These are phyloP conservation scores for Mythimna ferrago DNA, from an alignment of 2,888 invertebrate species.

Conservation along the genomic window DNA sequence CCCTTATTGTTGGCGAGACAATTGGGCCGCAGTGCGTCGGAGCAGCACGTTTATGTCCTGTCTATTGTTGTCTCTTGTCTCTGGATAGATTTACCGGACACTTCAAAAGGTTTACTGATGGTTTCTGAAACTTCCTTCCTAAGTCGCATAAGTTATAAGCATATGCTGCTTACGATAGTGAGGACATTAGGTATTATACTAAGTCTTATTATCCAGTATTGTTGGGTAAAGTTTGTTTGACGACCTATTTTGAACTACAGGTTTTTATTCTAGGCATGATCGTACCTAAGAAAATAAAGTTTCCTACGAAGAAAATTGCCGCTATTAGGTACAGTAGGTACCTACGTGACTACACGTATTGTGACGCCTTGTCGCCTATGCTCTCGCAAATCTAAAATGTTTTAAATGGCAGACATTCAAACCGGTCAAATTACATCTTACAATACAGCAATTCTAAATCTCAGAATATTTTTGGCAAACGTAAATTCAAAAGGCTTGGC, in stretches of 20 bases:
- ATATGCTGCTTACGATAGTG: conserved; percentile 5
- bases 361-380: neutral
- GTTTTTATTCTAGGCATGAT: conserved; percentile 22
- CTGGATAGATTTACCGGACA: conserved; percentile 57
- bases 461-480: conserved; percentile 52
- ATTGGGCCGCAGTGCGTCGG: conserved; percentile 47
- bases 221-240: neutral
- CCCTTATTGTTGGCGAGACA: conserved; percentile 57
- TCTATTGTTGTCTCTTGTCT: conserved; percentile 56
- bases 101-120: conserved; percentile 46
- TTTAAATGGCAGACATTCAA: conserved; percentile 25
- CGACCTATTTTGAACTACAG: neutral
- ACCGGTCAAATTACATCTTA: conserved; percentile 28
- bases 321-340: conserved; percentile 21
- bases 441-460: conserved; percentile 32
- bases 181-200: neutral
- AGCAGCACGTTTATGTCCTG: conserved; percentile 51
- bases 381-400: conserved; percentile 1
- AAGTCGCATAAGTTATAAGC: conserved; percentile 35
- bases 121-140: conserved; percentile 51
- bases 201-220: conserved; percentile 1
- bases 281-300: conserved; percentile 22
- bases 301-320: conserved; percentile 16
- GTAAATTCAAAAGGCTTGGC: conserved; percentile 58
- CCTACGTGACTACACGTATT: conserved; percentile 5